A percentile compares a stretch with the other conserved stretches of the same genome.
These are phyloP conservation scores for Colaptes auratus DNA, from an alignment of 2,113 vertebrate genomes.

Conservation along the genomic window DNA sequence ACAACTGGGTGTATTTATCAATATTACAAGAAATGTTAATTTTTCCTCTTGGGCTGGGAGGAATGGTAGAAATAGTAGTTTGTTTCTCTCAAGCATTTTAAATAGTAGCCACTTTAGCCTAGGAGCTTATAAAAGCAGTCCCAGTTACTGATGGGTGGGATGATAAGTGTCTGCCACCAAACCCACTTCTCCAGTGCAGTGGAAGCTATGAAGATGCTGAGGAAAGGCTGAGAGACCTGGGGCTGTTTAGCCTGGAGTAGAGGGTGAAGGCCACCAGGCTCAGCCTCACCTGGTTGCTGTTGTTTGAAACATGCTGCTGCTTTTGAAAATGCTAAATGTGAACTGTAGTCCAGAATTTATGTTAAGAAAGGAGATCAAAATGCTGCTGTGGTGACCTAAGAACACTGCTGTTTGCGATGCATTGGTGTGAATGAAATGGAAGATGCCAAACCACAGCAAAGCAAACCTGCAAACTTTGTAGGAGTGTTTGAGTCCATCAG, in stretches of 20 bases:
- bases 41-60: not conserved
- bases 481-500: not conserved
- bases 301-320: not conserved
- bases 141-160: not conserved
- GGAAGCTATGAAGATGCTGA: too few relatives aligned
- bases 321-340: not conserved
- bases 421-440: not conserved
- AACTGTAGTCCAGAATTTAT: not conserved
- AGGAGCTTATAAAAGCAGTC: not conserved
- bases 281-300: not conserved
- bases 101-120: rapidly evolving
- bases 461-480: not conserved
- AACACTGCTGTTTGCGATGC: not conserved
- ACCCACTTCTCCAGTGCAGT: too few relatives aligned
- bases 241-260: too few relatives aligned
- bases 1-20: not conserved
- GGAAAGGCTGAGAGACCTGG: too few relatives aligned
- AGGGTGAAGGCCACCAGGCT: not conserved
- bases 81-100: not conserved
- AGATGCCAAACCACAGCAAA: not conserved
- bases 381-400: not conserved
- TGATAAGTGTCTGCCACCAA: not conserved
- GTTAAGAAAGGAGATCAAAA: not conserved
- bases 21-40: rapidly evolving
- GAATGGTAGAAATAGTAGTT: not conserved